Base-by-base conservation (phyloP, 2,113 vertebrate genomes). In the Orientallactaga bullata region DNA sequence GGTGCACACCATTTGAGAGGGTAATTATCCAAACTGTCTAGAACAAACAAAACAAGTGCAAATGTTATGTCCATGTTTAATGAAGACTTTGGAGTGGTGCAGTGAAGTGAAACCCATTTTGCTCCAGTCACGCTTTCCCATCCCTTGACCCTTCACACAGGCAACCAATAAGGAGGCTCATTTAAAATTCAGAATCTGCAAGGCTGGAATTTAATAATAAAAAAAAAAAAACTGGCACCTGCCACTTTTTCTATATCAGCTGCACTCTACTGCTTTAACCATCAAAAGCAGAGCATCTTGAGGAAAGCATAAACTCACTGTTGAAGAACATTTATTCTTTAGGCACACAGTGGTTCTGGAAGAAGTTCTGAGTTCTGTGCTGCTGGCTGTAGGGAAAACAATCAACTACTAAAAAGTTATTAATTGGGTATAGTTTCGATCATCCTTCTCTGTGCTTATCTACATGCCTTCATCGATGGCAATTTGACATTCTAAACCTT, bases 11-110 rank as follows among this genome's bases (percentile, higher is more conserved):
- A 96, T 96, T 97, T 95, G 94, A 94, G 94, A 96, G 93, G 93
- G 95, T 97, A 97, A 97, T 97, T 97, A 97, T 95, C 96, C 96
- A 92, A 94, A 96, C 93, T 82, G 91, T 97, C 96, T 96, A 96
- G 95, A 97, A 97, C 96, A 96, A 97, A 97, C 96, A 97, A 97
- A 97, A 96, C 97, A 97, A 97, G 96, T 94, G 93, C 96, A 97
- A 97, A 96, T 96, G 97, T 96, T 97, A 97, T 95, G 90, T 86
- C 93, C 90, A 85, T 80, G 95, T 93, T 96, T 97, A 97, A 97
- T 97, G 97, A 97, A 96, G 97, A 97, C 96, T 97, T 97, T 97
- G 94, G 95, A 97, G 96, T 93, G 84, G 94, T 71, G 96, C 96
- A 96, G 87, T 93, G 87, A 95, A 97, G 95, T 95, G 96, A 97